phyloP scores from a whole-genome alignment of 2,888 invertebrate genomes.

The Xiphydria camelus region DNA sequence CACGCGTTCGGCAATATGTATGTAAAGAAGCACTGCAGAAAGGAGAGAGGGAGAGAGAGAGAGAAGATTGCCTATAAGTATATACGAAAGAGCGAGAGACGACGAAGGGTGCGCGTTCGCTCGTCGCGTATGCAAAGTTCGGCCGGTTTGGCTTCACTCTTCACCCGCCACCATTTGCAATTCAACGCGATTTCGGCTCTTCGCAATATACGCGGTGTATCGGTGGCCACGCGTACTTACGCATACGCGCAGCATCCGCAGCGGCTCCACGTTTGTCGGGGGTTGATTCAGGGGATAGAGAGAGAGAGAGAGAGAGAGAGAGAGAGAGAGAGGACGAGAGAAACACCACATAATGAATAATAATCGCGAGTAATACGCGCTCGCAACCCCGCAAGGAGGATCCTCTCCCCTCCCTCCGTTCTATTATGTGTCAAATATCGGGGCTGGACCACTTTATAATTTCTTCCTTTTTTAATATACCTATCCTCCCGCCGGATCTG shows the following conservation, averaged over 20 bases:
- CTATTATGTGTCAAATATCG: conserved; percentile 46
- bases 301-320: conserved; percentile 6
- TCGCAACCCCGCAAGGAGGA: conserved; percentile 15
- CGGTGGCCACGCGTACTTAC: not conserved
- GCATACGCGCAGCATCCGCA: not conserved
- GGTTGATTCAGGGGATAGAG: conserved; percentile 15
- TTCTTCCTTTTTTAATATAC: conserved; percentile 47
- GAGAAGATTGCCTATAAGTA: not conserved
- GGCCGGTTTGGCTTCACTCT: conserved; percentile 20
- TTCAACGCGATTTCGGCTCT: conserved; percentile 37
- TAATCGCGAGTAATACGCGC: conserved; percentile 49
- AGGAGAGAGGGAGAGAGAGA: not conserved
- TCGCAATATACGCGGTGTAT: too few species aligned
- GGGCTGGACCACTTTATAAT: conserved; percentile 41
- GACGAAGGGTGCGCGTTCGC: not conserved
- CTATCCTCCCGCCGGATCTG: conserved; percentile 22
- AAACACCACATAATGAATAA: conserved; percentile 51
- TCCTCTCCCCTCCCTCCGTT: conserved; percentile 16
- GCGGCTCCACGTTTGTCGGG: conserved; percentile 13
- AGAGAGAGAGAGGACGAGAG: conserved; percentile 21
- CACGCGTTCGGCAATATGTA: conserved; percentile 23
- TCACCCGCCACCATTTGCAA: conserved; percentile 38
- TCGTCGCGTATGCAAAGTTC: conserved; percentile 22
- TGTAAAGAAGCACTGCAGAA: conserved; percentile 9
- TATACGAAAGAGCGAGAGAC: not conserved